phyloP scores from a whole-genome alignment of 1,140 invertebrate species.

The Eriocheir sinensis region DNA sequence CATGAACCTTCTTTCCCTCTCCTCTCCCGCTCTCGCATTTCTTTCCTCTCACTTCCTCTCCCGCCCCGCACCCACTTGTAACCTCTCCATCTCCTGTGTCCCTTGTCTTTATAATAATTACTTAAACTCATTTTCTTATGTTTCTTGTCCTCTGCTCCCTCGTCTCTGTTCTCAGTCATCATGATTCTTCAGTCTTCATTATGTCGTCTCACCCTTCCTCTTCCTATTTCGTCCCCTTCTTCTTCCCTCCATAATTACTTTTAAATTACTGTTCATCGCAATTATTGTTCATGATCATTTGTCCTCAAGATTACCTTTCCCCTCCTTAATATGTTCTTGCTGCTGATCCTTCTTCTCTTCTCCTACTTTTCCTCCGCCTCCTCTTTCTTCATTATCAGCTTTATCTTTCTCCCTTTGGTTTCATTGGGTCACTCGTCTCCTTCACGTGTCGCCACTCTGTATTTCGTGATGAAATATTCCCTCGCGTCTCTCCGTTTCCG shows the following conservation, averaged over 20 bases:
- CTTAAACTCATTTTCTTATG: slow-evolving; percentile 30
- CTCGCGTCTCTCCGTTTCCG: background rate
- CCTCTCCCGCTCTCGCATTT: background rate
- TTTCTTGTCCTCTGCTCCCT: slow-evolving; percentile 21
- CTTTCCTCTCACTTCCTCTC: background rate
- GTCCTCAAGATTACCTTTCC: slow-evolving; percentile 23
- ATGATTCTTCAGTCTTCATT: slow-evolving; percentile 25
- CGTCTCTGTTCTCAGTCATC: slow-evolving; percentile 22
- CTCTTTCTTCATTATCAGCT: background rate
- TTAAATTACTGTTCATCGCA: slow-evolving; percentile 25
- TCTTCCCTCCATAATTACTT: slow-evolving; percentile 25
- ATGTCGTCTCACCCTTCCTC: slow-evolving; percentile 20
- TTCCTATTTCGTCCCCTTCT: slow-evolving; percentile 23
- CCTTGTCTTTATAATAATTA: slow-evolving; percentile 29
- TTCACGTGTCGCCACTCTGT: background rate
- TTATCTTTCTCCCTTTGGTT: background rate
- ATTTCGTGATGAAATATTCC: background rate
- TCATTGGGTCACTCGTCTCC: background rate
- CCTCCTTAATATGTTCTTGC: slow-evolving; percentile 24
- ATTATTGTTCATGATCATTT: slow-evolving; percentile 26
- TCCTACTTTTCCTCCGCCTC: background rate
- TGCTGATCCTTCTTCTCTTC: background rate
- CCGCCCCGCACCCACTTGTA: background rate
- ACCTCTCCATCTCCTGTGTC: slow-evolving; percentile 5
- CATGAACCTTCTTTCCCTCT: background rate